These are phyloP conservation scores for Erebia palarica DNA, from an alignment of 2,888 invertebrate genomes.

Conservation along the genomic window DNA sequence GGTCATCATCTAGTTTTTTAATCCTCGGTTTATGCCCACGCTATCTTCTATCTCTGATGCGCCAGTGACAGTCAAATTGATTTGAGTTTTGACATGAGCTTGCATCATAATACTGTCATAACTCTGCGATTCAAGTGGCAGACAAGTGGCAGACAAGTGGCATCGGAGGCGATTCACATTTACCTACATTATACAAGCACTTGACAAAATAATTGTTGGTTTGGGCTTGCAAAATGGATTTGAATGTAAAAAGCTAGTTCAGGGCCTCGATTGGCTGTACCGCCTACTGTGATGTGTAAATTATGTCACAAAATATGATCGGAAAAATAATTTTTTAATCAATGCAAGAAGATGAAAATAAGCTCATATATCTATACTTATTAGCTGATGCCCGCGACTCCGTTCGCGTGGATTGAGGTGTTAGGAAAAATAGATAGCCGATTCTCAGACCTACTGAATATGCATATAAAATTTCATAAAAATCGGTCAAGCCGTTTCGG, in stretches of 20 bases:
- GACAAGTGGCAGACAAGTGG: conserved; percentile 8
- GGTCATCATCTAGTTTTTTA: background rate
- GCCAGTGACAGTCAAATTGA: background rate
- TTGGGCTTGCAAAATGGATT: conserved; percentile 10
- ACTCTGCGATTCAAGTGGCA: background rate
- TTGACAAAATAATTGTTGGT: conserved; percentile 14
- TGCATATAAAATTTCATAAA: no score
- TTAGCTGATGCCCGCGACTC: no score
- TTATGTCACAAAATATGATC: background rate
- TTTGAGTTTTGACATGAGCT: conserved; percentile 4
- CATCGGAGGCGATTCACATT: background rate
- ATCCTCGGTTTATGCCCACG: conserved; percentile 7
- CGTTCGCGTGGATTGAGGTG: no score
- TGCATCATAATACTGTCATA: conserved; percentile 13
- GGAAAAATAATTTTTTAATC: background rate
- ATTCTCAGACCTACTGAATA: no score
- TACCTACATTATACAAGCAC: conserved; percentile 9
- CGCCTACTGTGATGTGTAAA: background rate
- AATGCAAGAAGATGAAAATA: no score
- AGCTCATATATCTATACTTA: no score
- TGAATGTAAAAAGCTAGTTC: conserved; percentile 11
- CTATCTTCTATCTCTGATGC: background rate
- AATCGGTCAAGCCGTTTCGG: no score
- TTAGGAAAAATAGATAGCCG: no score
- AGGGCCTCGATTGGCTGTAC: background rate